Evolutionary conservation across 2,888 invertebrate genomes (phyloP).

Genomic region (Drosophila glabriapex): DNA sequence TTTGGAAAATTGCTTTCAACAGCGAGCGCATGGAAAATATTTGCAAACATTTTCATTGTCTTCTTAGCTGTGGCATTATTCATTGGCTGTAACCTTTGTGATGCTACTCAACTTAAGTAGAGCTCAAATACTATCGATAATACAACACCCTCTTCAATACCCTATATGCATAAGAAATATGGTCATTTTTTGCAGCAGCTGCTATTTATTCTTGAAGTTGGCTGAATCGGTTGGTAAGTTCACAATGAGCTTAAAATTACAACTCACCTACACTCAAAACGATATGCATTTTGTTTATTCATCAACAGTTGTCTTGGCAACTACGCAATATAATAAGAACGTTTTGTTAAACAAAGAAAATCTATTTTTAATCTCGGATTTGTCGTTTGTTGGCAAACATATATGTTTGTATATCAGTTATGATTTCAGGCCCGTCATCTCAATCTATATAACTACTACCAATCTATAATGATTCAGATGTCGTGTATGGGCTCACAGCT

Average conservation of each 20-base stretch:
- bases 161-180: not conserved
- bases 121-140: slow-evolving; percentile 11
- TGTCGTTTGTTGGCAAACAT: not conserved
- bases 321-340: not conserved
- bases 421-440: not conserved
- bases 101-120: slow-evolving; percentile 40
- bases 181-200: not conserved
- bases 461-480: too few relatives aligned
- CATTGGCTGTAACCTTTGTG: slow-evolving; percentile 42
- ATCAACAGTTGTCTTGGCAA: not conserved
- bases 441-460: not conserved
- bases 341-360: not conserved
- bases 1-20: slow-evolving; percentile 65
- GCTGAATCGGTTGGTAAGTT: not conserved
- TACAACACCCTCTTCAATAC: not conserved
- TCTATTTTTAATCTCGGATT: not conserved
- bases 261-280: not conserved
- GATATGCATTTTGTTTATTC: not conserved
- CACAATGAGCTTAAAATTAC: not conserved
- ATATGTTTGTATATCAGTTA: not conserved
- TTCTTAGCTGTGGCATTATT: slow-evolving; percentile 55
- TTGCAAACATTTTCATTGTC: slow-evolving; percentile 61
- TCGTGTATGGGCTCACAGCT: too few relatives aligned
- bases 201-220: not conserved
- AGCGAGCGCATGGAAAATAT: slow-evolving; percentile 44